Percentiles rank a stretch among this genome's conserved stretches.
Evolutionary conservation across 2,113 vertebrate species (phyloP).

Genomic region (Lutjanus erythropterus): DNA sequence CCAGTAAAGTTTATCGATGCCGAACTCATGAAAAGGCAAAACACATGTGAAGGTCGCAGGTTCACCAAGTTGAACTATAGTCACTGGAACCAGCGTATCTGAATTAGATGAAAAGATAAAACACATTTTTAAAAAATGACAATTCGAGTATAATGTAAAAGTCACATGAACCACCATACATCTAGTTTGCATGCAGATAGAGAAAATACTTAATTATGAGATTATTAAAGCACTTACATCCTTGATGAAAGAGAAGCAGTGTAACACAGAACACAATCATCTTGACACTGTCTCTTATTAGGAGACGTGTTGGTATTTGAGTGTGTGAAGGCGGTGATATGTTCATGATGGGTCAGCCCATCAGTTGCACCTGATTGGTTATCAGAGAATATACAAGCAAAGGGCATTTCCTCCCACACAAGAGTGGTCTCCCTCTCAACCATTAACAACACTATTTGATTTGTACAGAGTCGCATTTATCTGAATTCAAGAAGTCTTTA

Average conservation of each 20-base stretch:
- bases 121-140: fast-evolving
- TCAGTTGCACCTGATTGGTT: slow-evolving; percentile 27
- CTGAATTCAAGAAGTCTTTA: too few relatives aligned
- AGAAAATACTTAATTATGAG: too few relatives aligned
- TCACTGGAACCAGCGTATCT: slow-evolving; percentile 38
- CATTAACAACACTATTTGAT: too few relatives aligned
- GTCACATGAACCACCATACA: too few relatives aligned
- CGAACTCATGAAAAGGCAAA: fast-evolving
- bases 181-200: too few relatives aligned
- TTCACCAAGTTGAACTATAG: slow-evolving; percentile 4
- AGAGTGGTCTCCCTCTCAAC: background rate
- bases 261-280: slow-evolving; percentile 12
- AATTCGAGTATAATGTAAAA: background rate
- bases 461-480: too few relatives aligned
- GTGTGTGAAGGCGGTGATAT: background rate
- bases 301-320: background rate
- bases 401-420: slow-evolving; percentile 8
- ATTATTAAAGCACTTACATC: too few relatives aligned
- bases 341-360: background rate
- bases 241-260: slow-evolving; percentile 1
- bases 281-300: background rate
- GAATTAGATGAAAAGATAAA: background rate
- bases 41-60: slow-evolving; percentile 4
- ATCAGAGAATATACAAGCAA: background rate
- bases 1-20: background rate